Base-by-base conservation (phyloP, 2,797 vertebrate species). In the Melanotaenia parkinsoni region DNA sequence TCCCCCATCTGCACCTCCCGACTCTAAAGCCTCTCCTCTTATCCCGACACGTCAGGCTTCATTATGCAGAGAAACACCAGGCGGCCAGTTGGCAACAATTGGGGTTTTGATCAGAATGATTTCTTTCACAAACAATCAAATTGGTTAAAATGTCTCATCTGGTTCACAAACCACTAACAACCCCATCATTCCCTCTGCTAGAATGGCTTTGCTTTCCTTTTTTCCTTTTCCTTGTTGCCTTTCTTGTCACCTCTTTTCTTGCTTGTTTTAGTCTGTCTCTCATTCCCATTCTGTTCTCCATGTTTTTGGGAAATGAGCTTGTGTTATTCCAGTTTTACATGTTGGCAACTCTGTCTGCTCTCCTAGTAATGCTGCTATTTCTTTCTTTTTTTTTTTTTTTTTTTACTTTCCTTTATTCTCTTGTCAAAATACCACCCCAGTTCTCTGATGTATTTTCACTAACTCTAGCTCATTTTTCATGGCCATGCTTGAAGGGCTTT, bases 51-150 rank as follows among this genome's bases (percentile, higher is more conserved):
- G 96, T 98, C 98, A 96, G 93, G 80, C 51, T 35, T 84, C 94
- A 96, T 99, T 97, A 97, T 63, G 3, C 66, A 96, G 97, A 99
- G 81, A 90, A 80, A 92, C 87, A 69, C 89, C 98, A 99, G 97
- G 94, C 87, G 80, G 90, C 91, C 87, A 91, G 93, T 95, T 95
- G 96, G 95, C 96, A 96, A 95, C 95, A 96, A 93, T 96, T 96
- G 94, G 81, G 93, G 93, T 95, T 96, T 97, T 95, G 96, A 98
- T 98, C 97, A 96, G 95, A 97, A 96, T 97, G 93, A 97, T 98
- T 98, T 95, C 94, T 95, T 97, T 97, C 96, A 96, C 96, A 98
- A 99, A 99, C 98, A 99, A 97, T 98, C 96, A 96, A 95, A 96
- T 96, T 96, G 92, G 95, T 94, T 97, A 96, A 98, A 96, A 96